These are phyloP conservation scores for Bufo bufo DNA, from an alignment of 2,113 vertebrate species.

Conservation along the genomic window DNA sequence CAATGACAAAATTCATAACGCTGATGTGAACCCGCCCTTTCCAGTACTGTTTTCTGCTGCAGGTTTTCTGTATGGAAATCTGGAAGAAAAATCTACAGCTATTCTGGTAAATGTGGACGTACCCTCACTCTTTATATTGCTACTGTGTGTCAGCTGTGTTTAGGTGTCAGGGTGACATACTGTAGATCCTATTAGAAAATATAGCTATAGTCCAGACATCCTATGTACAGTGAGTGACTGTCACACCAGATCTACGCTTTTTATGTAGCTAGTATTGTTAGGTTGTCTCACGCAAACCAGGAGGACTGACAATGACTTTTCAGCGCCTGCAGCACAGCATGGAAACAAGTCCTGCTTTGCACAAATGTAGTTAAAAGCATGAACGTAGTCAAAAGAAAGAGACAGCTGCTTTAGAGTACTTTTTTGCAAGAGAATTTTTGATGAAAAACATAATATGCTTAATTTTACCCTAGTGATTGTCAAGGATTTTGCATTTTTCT, in stretches of 20 bases:
- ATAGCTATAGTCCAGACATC: not conserved
- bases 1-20: too few species aligned
- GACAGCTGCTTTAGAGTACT: conserved; percentile 20
- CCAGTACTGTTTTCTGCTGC: too few species aligned
- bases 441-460: not conserved
- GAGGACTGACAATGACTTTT: conserved; percentile 15
- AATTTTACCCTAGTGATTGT: not conserved
- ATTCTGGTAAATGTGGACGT: too few species aligned
- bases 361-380: not conserved
- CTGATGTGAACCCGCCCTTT: too few species aligned
- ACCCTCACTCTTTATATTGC: too few species aligned
- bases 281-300: conserved; percentile 12
- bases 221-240: not conserved
- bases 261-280: not conserved
- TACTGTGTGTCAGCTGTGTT: too few species aligned
- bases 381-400: conserved; percentile 4
- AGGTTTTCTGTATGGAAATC: too few species aligned
- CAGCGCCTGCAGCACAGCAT: conserved; percentile 39
- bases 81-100: too few species aligned
- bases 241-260: too few species aligned
- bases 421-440: conserved; percentile 21
- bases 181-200: not conserved
- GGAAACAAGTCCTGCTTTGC: conserved; percentile 48
- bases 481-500: not conserved
- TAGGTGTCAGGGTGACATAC: too few species aligned